Evolutionary conservation across 2,888 invertebrate species (phyloP).

Genomic region (Argynnis bischoffii): DNA sequence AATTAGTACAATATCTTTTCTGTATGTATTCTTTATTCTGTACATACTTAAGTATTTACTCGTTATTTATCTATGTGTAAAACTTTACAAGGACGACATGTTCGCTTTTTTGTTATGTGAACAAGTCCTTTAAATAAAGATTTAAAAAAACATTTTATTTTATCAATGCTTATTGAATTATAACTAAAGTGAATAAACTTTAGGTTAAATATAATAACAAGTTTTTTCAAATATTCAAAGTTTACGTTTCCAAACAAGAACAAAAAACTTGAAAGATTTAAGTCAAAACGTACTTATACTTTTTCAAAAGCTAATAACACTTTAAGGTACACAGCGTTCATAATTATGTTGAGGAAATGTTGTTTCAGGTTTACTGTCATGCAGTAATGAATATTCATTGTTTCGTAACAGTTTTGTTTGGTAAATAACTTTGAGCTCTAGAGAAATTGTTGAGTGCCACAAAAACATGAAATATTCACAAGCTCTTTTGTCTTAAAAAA

Average conservation of each 20-base stretch:
- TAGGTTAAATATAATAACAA: too few species aligned
- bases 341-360: constrained; percentile 33
- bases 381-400: constrained; percentile 62
- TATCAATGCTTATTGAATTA: too few species aligned
- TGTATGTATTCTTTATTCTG: too few species aligned
- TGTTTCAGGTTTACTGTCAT: constrained; percentile 38
- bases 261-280: background rate
- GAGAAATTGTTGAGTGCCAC: constrained; percentile 57
- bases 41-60: too few species aligned
- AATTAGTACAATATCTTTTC: too few species aligned
- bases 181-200: too few species aligned
- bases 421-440: constrained; percentile 60
- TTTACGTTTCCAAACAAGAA: background rate
- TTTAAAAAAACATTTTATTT: too few species aligned
- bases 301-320: constrained; percentile 9
- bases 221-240: too few species aligned
- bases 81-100: too few species aligned
- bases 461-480: constrained; percentile 73
- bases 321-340: constrained; percentile 2
- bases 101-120: too few species aligned
- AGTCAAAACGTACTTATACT: background rate
- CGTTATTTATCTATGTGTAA: too few species aligned
- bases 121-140: too few species aligned
- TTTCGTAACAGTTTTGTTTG: constrained; percentile 56
- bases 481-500: constrained; percentile 58